Conservation (phyloP, 2,888 invertebrate genomes). For the Brachylomia viminalis region DNA sequence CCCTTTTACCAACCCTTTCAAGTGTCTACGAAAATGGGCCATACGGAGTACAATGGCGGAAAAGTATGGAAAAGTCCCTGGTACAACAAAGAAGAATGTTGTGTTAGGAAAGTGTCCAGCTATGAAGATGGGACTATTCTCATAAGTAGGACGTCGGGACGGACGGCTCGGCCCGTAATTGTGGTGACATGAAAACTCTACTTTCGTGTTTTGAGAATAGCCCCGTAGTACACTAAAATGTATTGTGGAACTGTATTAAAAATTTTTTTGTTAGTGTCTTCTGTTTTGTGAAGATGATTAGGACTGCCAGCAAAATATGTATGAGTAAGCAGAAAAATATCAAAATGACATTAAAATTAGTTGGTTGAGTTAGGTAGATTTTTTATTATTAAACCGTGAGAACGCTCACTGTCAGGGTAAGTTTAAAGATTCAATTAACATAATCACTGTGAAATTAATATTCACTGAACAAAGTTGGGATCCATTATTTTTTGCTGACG, state of each 20-base stretch:
- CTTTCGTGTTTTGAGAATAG: conserved; percentile 55
- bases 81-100: conserved; percentile 74
- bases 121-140: conserved; percentile 69
- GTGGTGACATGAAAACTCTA: conserved; percentile 62
- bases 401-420: conserved; percentile 13
- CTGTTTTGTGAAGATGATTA: conserved; percentile 29
- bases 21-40: conserved; percentile 75
- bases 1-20: conserved; percentile 72
- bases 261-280: conserved; percentile 31
- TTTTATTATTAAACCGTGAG: conserved; percentile 4
- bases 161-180: conserved; percentile 59
- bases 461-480: conserved; percentile 23
- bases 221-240: conserved; percentile 46
- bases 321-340: conserved; percentile 13
- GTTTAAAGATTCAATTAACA: conserved; percentile 42
- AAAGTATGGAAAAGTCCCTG: conserved; percentile 70
- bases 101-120: conserved; percentile 74
- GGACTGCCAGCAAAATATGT: conserved; percentile 16
- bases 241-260: conserved; percentile 40
- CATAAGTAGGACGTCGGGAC: conserved; percentile 68
- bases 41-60: conserved; percentile 71
- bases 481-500: conserved; percentile 42
- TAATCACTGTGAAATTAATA: conserved; percentile 58
- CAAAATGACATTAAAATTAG: conserved; percentile 27
- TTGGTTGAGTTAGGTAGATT: conserved; percentile 27